Evolutionary conservation across 30 jellyfish, hydroid and myxozoan species (phyloP), one percentile per base, ranked within the genome.

Genomic region (Pseudorhiza aurosa): DNA sequence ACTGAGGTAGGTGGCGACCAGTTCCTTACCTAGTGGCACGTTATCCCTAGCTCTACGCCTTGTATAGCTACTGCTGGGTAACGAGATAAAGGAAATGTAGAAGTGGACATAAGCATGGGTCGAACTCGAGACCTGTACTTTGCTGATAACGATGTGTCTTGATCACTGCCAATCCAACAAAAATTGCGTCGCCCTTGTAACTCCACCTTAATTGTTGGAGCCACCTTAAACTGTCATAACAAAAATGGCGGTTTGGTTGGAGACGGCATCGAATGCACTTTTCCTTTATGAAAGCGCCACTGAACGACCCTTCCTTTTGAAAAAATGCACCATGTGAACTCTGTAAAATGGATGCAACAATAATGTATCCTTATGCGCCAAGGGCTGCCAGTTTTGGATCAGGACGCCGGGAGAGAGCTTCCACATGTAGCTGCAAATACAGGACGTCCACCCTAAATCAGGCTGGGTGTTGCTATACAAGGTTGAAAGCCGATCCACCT

Each of bases 331-430:
- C n/a, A n/a, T n/a, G n/a, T n/a, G n/a, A n/a, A 2, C 1, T 18
- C 1, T 14, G 57, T 58, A 33, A 31, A 19, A 64, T 64, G 77
- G 77, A 64, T 0, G 35, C 50, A 35, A 32, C 17, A 64, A 17
- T 64, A 5, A 22, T 35, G 15, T 58, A 35, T 14, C 58, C 59
- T 10, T 64, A 64, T 35, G 14, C 71, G 0, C 49, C 82, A 17
- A 36, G 81, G 44, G 31, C 27, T 43, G 70, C 51, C 46, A 80
- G 82, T 55, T 77, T 80, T 35, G 91, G 91, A 12, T 46, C 84
- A 30, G 91, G 91, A 37, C 83, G 84, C 17, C 70, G 83, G 4
- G 91, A 80, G 62, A 49, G 91, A 10, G 91, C 91, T 5, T 46
- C 83, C 0, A 22, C 58, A 29, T 80, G 91, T 36, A 14, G 83